Evolutionary conservation across 1,140 invertebrate species (phyloP).

Genomic region (Thaumetopoea pityocampa): DNA sequence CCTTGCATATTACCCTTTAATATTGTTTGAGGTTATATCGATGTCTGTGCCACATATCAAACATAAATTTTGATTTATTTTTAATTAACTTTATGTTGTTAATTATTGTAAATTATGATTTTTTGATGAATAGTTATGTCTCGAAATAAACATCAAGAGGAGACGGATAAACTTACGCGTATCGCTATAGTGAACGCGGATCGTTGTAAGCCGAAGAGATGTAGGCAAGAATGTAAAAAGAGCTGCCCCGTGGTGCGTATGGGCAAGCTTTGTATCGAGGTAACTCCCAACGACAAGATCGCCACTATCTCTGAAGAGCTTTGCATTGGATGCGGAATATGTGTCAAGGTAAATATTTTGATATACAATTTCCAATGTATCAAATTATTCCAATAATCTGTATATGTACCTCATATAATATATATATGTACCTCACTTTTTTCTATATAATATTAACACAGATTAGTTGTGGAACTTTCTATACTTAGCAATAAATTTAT

Average conservation of each 20-base stretch:
- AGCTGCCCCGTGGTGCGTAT: slow-evolving; percentile 98
- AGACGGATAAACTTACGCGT: slow-evolving; percentile 93
- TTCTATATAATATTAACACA: too few relatives aligned
- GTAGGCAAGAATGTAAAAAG: slow-evolving; percentile 99
- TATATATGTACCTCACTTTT: too few relatives aligned
- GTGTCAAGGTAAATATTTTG: slow-evolving; percentile 84
- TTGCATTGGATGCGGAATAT: slow-evolving; percentile 99
- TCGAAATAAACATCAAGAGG: slow-evolving; percentile 85
- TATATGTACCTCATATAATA: too few relatives aligned
- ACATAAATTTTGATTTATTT: slow-evolving; percentile 28
- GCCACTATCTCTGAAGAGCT: slow-evolving; percentile 98
- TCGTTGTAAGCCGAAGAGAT: slow-evolving; percentile 99
- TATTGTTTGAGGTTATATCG: slow-evolving; percentile 52
- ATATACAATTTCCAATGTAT: not conserved
- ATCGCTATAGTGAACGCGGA: slow-evolving; percentile 99
- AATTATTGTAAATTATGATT: slow-evolving; percentile 14
- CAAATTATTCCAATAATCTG: not conserved
- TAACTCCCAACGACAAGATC: slow-evolving; percentile 97
- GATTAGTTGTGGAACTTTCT: too few relatives aligned
- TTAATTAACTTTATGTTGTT: slow-evolving; percentile 10
- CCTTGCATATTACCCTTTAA: slow-evolving; percentile 8
- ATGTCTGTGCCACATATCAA: slow-evolving; percentile 56
- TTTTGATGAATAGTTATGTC: slow-evolving; percentile 78
- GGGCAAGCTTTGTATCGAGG: slow-evolving; percentile 99
- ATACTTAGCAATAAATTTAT: too few relatives aligned